Evolutionary conservation across 2,888 invertebrate species (phyloP).

Genomic region (Morinoia aosen): DNA sequence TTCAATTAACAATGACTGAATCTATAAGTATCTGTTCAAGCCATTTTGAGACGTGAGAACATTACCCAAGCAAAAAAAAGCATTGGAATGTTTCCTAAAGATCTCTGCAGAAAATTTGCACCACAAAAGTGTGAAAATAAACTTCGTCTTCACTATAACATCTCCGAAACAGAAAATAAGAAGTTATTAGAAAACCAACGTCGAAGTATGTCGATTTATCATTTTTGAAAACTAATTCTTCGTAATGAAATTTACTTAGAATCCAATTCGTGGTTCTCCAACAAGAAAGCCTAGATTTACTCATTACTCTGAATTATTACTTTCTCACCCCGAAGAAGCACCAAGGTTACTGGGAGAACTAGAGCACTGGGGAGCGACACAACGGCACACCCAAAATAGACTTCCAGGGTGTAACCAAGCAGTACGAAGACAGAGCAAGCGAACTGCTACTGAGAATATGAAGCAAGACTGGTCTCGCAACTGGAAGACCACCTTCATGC

Average conservation of each 20-base stretch:
- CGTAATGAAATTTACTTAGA: neutral
- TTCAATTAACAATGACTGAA: neutral
- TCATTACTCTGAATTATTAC: neutral
- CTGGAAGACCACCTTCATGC: neutral
- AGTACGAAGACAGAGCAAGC: neutral
- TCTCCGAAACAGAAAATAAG: neutral
- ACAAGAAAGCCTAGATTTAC: neutral
- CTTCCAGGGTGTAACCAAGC: neutral
- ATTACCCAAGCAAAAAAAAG: neutral
- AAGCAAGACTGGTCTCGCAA: conserved; percentile 9
- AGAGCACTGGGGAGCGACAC: neutral
- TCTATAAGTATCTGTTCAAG: neutral
- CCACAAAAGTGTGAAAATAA: neutral
- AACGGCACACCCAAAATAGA: neutral
- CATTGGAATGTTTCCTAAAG: neutral
- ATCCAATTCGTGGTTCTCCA: neutral
- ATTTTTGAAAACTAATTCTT: neutral
- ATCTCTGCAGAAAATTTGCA: neutral
- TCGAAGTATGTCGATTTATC: neutral
- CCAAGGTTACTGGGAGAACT: neutral
- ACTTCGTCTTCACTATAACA: neutral
- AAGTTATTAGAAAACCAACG: neutral
- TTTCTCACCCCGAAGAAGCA: neutral
- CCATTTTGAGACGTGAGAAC: neutral
- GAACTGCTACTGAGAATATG: conserved; percentile 1